phyloP scores from a whole-genome alignment of 1,140 invertebrate species.

The Drosophila orosa region DNA sequence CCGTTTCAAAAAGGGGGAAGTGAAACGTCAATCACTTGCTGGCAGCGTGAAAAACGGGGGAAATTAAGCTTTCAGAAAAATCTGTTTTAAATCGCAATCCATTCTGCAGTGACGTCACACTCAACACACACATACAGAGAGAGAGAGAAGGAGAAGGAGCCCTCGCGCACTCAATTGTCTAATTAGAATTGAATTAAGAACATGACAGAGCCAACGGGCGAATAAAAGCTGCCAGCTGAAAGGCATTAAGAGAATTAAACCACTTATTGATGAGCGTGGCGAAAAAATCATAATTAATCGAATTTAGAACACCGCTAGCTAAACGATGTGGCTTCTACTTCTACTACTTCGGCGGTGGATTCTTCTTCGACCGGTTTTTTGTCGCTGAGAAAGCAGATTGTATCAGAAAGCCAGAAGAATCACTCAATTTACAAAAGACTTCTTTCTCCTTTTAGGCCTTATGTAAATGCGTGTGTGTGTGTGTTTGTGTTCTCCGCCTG shows the following conservation, averaged over 20 bases:
- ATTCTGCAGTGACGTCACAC: conserved; percentile 54
- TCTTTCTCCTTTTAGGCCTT: conserved; percentile 58
- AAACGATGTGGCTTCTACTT: conserved; percentile 47
- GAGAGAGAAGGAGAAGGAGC: conserved; percentile 10
- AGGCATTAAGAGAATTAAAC: conserved; percentile 40
- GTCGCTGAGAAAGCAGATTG: conserved; percentile 50
- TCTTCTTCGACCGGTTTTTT: conserved; percentile 48
- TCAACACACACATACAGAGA: conserved; percentile 19
- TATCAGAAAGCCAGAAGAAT: conserved; percentile 30
- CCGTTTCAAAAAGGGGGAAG: conserved; percentile 26
- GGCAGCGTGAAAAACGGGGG: conserved; percentile 32
- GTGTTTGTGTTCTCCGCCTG: conserved; percentile 9
- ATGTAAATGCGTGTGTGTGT: conserved; percentile 52
- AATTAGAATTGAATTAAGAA: conserved; percentile 73
- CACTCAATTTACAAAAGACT: conserved; percentile 51
- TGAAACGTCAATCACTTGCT: conserved; percentile 70
- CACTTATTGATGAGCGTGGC: conserved; percentile 58
- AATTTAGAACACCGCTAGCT: conserved; percentile 76
- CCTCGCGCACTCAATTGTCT: conserved; percentile 61
- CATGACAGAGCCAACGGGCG: conserved; percentile 32
- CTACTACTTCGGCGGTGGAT: conserved; percentile 20
- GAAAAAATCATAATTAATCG: conserved; percentile 74
- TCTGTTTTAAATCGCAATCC: conserved; percentile 30
- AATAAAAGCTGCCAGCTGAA: conserved; percentile 33
- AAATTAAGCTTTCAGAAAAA: conserved; percentile 19